Evolutionary conservation across 2,888 invertebrate genomes (phyloP).

Genomic region (Ametastegia equiseti): DNA sequence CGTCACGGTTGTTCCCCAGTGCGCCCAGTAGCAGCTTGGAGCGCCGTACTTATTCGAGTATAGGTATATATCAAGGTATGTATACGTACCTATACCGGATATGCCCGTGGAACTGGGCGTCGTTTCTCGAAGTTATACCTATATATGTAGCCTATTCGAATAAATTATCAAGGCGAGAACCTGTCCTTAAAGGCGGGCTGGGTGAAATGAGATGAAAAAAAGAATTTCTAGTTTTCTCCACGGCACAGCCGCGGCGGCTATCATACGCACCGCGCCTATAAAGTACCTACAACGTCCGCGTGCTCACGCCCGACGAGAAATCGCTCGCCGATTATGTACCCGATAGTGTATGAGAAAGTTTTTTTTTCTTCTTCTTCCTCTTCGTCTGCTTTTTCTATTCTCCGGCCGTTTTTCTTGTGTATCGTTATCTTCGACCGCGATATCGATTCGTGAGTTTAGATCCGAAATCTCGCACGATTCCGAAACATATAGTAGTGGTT

Average conservation of each 20-base stretch:
- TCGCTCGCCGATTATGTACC: constrained; percentile 15
- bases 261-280: constrained; percentile 25
- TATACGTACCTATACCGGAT: constrained; percentile 1
- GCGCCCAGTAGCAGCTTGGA: neutral
- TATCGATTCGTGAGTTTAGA: too few relatives aligned
- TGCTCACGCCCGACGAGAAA: constrained; percentile 37
- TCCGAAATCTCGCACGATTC: too few relatives aligned
- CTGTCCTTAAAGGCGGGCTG: constrained; percentile 41
- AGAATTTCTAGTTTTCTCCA: constrained; percentile 36
- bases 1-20: neutral
- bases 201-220: neutral
- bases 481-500: too few relatives aligned
- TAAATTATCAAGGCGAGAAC: constrained; percentile 42
- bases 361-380: neutral
- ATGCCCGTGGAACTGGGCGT: constrained; percentile 34
- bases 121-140: constrained; percentile 36
- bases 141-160: constrained; percentile 41
- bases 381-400: neutral
- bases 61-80: neutral
- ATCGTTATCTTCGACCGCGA: neutral
- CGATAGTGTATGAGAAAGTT: constrained; percentile 34
- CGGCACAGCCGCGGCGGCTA: neutral
- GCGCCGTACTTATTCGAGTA: too few relatives aligned
- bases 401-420: neutral
- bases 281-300: constrained; percentile 1